Percentiles rank a stretch among this genome's conserved stretches.
Evolutionary conservation across 1,140 invertebrate species (phyloP).

Genomic region (Drosophila nikananu): DNA sequence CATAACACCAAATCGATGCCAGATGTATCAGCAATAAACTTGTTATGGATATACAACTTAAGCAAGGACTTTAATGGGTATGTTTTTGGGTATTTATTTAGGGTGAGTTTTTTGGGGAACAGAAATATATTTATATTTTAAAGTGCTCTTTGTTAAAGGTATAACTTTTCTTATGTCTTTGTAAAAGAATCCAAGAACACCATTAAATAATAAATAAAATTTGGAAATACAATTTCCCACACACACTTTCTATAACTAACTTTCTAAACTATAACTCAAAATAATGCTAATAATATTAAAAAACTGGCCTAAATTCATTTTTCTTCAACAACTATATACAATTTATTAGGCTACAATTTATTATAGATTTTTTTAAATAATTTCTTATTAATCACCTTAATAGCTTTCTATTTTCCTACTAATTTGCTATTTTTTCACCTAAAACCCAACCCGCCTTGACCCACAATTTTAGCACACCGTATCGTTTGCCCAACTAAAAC

Average conservation of each 20-base stretch:
- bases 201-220: too few relatives aligned
- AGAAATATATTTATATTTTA: background rate
- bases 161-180: too few relatives aligned
- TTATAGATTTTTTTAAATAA: background rate
- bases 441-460: slow-evolving; percentile 17
- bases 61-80: background rate
- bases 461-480: background rate
- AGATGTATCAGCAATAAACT: slow-evolving; percentile 18
- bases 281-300: too few relatives aligned
- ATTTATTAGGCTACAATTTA: too few relatives aligned
- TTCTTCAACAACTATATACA: too few relatives aligned
- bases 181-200: too few relatives aligned
- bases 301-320: too few relatives aligned
- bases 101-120: background rate
- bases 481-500: background rate
- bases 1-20: slow-evolving; percentile 36
- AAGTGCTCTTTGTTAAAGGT: too few relatives aligned
- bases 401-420: background rate
- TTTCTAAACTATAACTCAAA: too few relatives aligned
- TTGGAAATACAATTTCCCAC: too few relatives aligned
- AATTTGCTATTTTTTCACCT: background rate
- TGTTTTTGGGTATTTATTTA: background rate
- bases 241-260: too few relatives aligned
- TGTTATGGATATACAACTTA: background rate
- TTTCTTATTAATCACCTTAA: background rate